Conservation (phyloP, 2,888 invertebrate species). For the Mechanitis messenoides region DNA sequence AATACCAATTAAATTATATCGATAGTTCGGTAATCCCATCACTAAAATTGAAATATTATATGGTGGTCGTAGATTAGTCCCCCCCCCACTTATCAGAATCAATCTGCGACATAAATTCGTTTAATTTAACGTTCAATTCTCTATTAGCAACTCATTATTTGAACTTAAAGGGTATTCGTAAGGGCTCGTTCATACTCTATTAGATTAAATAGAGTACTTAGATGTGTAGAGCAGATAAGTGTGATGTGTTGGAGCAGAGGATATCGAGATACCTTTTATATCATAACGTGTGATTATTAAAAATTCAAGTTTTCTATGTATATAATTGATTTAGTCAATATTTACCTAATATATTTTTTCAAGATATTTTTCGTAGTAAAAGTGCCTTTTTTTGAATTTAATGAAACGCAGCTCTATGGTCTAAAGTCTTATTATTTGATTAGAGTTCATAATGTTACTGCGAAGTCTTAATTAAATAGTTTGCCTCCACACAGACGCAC, state of each 20-base stretch:
- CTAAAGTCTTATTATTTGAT: conserved; percentile 31
- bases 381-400: no score
- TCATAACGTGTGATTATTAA: no score
- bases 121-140: conserved; percentile 61
- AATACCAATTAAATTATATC: conserved; percentile 4
- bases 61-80: conserved; percentile 50
- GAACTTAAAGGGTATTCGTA: conserved; percentile 32
- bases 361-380: no score
- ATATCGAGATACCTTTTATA: no score
- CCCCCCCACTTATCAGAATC: conserved; percentile 50
- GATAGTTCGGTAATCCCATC: conserved; percentile 24
- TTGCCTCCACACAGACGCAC: conserved; percentile 4
- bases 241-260: no score
- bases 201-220: no score
- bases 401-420: not conserved
- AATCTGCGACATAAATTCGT: conserved; percentile 58
- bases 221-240: no score
- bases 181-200: conserved; percentile 1
- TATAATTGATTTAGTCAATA: no score
- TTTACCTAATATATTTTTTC: no score
- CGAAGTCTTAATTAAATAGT: conserved; percentile 18
- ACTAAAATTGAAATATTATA: conserved; percentile 50
- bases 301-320: no score
- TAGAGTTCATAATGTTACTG: conserved; percentile 27
- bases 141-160: conserved; percentile 60